Evolutionary conservation across 2,797 vertebrate species (phyloP), one percentile per base, ranked within the genome.

Genomic region (Mormyrus proboscirostris): DNA sequence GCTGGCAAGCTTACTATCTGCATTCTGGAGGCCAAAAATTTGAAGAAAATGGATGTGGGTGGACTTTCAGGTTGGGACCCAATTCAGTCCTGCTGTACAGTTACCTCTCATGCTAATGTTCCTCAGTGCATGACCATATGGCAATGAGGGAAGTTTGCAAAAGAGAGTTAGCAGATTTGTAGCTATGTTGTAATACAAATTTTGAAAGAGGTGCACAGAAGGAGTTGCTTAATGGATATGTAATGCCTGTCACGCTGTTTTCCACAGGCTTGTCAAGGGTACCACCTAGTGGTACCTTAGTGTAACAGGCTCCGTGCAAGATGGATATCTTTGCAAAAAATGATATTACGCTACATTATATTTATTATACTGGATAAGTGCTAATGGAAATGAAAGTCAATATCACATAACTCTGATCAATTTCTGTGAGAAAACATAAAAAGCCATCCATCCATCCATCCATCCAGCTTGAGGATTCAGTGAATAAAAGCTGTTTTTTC

Each of bases 31-130:
- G 99, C 98, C 90, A 99, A 99, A 95, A 99, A 99, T 94, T 95
- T 99, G 91, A 99, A 99, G 95, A 99, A 99, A 96, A 99, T 99
- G 98, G 99, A 99, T 1, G 98, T 99, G 0, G 98, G 98, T 0
- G 98, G 99, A 90, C 96, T 99, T 90, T 99, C 99, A 93, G 99
- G 99, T 99, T 92, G 65, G 93, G 57, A 93, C 33, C 88, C 76
- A 7, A 1, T 76, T 76, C 69, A 76, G 33, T 38, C 14, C 69
- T 76, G 69, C n/a, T 51, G 12, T 29, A 50, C 5, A 16, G 82
- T 14, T 14, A 29, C 12, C 82, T 47, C 41, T 90, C 65, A 50
- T 41, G 19, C 29, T 16, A 41, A 85, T 10, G 49, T 25, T 16
- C 49, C 22, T 9, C 83, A 85, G 47, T 51, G 83, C 44, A 53